A percentile compares a stretch with the other conserved stretches of the same genome.
Conservation (phyloP, 2,888 invertebrate genomes). For the Tipula unca region DNA sequence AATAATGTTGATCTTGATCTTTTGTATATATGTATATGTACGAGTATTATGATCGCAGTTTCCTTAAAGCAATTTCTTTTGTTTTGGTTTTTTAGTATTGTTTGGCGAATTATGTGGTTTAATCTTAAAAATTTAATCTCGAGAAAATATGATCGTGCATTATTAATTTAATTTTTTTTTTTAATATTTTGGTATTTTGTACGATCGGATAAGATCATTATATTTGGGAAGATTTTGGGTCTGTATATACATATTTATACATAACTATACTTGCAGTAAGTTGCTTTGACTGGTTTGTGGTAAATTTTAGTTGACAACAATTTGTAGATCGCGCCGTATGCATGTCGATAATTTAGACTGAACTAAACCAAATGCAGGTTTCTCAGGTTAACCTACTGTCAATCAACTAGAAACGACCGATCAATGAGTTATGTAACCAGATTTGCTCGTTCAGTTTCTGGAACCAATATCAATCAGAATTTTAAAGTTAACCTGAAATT, state of each 20-base stretch:
- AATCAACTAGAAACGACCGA: no score
- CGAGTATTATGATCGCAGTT: background rate
- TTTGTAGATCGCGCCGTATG: no score
- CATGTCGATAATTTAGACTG: no score
- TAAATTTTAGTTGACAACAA: background rate
- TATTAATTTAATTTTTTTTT: slow-evolving; percentile 1
- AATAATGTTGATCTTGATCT: slow-evolving; percentile 4
- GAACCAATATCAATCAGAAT: no score
- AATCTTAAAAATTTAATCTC: slow-evolving; percentile 10
- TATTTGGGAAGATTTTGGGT: background rate
- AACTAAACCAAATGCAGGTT: no score
- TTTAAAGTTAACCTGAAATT: no score
- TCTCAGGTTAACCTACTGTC: no score
- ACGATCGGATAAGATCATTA: background rate
- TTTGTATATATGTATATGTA: background rate
- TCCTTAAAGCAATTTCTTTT: background rate
- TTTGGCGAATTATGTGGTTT: background rate
- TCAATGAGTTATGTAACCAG: no score
- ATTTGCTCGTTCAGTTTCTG: no score
- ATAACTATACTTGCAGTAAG: background rate
- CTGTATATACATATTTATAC: background rate
- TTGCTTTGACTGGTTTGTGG: background rate
- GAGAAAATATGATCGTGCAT: background rate
- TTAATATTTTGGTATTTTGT: background rate
- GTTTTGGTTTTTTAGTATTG: background rate